Evolutionary conservation across 2,888 invertebrate genomes (phyloP), one percentile per base, ranked within the genome.

Genomic region (Lumbricus terrestris): DNA sequence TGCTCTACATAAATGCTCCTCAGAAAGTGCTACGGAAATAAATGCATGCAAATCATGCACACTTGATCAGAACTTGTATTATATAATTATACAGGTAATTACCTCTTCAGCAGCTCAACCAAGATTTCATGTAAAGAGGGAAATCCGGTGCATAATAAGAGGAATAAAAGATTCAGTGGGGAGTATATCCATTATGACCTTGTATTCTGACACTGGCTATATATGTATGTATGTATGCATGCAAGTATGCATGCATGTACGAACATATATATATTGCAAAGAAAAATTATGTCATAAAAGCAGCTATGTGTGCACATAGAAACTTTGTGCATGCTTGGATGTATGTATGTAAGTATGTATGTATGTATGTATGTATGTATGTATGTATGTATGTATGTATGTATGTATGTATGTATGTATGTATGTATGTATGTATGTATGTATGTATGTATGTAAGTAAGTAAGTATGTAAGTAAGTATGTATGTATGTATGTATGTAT

Each of bases 381-480:
- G 42, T 83, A 40, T 89, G 89, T 90, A 38, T 83, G 90, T 91
- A 38, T 90, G 82, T 88, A 34, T 90, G 90, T 88, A 38, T 85
- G 88, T 91, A 38, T 69, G 88, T 88, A 33, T 90, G 88, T 83
- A 88, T 89, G 34, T 83, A 37, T 89, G 23, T 35, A 54, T 88
- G 40, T 42, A 54, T 90, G 38, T 89, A 82, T 90, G 40, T 83
- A 82, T 89, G 40, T 90, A 16, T 90, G 33, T 88, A 54, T 90
- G 38, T 89, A 47, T 54, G 37, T 54, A 69, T 89, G 35, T 90
- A 88, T 37, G n/a, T 90, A 88, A 89, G 34, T 90, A 42, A 15
- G 38, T 90, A 69, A 82, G 42, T 91, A n/a, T 47, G 37, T 88
- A 23, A 82, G 82, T 89, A 34, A 88, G 82, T 91, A 40, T 90